Evolutionary conservation across 2,797 vertebrate genomes (phyloP).

Genomic region (Staurois parvus): DNA sequence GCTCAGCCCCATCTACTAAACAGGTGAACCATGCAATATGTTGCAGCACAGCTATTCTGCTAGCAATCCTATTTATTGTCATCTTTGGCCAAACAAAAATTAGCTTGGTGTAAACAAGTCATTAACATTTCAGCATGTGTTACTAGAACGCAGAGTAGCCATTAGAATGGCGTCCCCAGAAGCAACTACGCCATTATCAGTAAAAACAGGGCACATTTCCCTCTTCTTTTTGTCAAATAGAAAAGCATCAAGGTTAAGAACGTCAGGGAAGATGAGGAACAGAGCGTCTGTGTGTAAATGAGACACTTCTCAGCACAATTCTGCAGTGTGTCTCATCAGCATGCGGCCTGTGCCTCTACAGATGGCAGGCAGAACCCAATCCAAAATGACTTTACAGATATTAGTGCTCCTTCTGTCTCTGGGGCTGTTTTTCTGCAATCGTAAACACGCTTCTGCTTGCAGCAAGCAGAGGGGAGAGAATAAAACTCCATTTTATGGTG

Average conservation of each 20-base stretch:
- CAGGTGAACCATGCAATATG: not conserved
- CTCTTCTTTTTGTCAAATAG: not conserved
- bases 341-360: conserved; percentile 63
- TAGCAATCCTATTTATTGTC: not conserved
- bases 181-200: not conserved
- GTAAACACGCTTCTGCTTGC: conserved; percentile 62
- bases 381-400: conserved; percentile 51
- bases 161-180: not conserved
- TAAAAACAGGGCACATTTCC: not conserved
- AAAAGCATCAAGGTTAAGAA: conserved; percentile 11
- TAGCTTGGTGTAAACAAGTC: not conserved
- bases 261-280: not conserved
- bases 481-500: conserved; percentile 62
- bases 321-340: conserved; percentile 39
- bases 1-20: not conserved
- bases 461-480: conserved; percentile 32
- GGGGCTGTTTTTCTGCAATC: conserved; percentile 62
- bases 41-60: not conserved
- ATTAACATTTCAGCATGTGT: not conserved
- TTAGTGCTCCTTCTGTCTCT: conserved; percentile 62
- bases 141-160: not conserved
- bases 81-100: not conserved
- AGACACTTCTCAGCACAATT: conserved; percentile 61
- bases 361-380: conserved; percentile 64
- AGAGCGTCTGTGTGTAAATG: not conserved